Base-by-base conservation (phyloP, 92 coral and sea anemone genomes). In the Ricordea florida region DNA sequence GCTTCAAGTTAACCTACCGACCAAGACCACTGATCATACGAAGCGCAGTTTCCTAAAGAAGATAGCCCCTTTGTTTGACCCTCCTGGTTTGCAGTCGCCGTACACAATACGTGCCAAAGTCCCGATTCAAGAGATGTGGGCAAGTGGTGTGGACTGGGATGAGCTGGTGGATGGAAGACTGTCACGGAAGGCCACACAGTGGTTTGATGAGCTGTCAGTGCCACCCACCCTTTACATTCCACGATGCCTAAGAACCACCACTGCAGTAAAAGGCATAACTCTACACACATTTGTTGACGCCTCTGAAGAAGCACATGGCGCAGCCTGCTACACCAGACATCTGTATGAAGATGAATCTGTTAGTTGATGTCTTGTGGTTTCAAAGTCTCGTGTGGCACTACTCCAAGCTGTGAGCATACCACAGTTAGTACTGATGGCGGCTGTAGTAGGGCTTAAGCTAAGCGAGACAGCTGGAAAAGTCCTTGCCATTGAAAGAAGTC, bases 11-110 rank as follows among this genome's bases (percentile, higher is more conserved):
- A 43, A 87, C 34, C 79, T 26, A 34, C 87, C 69, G 10, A 64
- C 37, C 44, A 42, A 50, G 42, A 31, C 33, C 11, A 30, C 53
- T 13, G 34, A 30, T 40, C 26, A 21, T 21, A 66, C 84, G 20
- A 86, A 81, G 57, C 92, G 84, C 13, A 36, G 57, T 11, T 87
- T 81, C 76, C 82, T 87, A 57, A 87, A 30, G 48, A 59, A 60
- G 57, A 59, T 87, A 10, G 83, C 86, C 5, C 63, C 71, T 18
- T 33, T 85, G 71, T 80, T 80, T 46, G 87, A 79, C 59, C 83
- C 86, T 5, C 71, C 65, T 23, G 87, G 87, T 3, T 42, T n/a
- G n/a, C n/a, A n/a, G n/a, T n/a, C n/a, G n/a, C n/a, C n/a, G n/a
- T n/a, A n/a, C n/a, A n/a, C n/a, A n/a, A n/a, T n/a, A n/a, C n/a